A percentile compares a stretch with the other conserved stretches of the same genome.
Conservation (phyloP, 2,888 invertebrate species). For the Tenthredo amoena region DNA sequence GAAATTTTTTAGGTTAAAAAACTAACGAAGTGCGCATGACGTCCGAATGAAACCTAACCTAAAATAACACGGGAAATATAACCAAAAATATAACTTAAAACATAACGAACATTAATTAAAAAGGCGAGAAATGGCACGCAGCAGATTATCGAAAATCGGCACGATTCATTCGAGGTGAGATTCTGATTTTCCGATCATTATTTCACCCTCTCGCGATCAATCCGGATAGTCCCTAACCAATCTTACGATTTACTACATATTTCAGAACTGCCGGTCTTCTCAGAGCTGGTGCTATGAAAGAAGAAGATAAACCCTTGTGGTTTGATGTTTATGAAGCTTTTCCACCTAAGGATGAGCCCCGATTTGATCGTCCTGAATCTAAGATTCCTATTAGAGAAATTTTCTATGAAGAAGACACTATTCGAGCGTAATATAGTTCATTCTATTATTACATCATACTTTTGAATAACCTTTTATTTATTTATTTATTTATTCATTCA, state of each 20-base stretch:
- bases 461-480: background rate
- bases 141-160: slow-evolving; percentile 73
- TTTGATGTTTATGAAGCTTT: slow-evolving; percentile 94
- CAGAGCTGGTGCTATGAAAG: slow-evolving; percentile 88
- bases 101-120: background rate
- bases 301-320: slow-evolving; percentile 95
- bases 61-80: background rate
- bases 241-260: slow-evolving; percentile 59
- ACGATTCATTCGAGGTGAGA: slow-evolving; percentile 73
- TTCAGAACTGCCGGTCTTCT: slow-evolving; percentile 89
- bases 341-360: slow-evolving; percentile 93
- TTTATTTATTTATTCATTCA: slow-evolving; percentile 29
- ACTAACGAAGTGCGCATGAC: background rate
- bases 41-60: background rate
- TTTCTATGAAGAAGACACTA: slow-evolving; percentile 90
- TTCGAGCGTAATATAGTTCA: slow-evolving; percentile 87
- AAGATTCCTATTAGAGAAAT: slow-evolving; percentile 84
- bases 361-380: slow-evolving; percentile 84
- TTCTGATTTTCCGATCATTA: background rate
- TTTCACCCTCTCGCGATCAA: background rate
- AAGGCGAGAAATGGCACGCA: slow-evolving; percentile 71
- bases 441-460: background rate
- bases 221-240: background rate
- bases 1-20: background rate
- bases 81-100: background rate